A percentile compares a stretch with the other conserved stretches of the same genome.
Conservation (phyloP, 2,797 vertebrate species). For the Acrocephalus scirpaceus region DNA sequence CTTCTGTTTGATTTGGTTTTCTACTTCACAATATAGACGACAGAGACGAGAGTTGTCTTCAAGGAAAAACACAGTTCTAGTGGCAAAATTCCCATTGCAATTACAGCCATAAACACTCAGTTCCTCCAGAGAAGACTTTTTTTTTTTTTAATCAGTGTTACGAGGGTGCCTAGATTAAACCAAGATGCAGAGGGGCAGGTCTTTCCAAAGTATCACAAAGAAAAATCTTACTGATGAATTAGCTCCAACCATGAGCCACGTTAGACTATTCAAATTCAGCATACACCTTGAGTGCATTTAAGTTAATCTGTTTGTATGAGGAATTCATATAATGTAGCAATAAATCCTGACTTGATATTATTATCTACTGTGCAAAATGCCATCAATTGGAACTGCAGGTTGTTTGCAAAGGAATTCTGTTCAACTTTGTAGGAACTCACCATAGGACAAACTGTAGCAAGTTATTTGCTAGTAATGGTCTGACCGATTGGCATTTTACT, state of each 20-base stretch:
- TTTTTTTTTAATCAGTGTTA: background rate
- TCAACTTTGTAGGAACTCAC: background rate
- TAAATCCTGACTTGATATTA: background rate
- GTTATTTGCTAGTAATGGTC: background rate
- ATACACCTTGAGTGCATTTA: background rate
- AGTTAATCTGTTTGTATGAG: background rate
- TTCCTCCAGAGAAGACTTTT: background rate
- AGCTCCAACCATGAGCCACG: background rate
- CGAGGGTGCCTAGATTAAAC: background rate
- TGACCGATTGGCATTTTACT: background rate
- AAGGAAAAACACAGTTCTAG: background rate
- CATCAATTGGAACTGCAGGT: background rate
- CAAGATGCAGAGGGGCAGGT: background rate
- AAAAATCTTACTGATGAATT: background rate
- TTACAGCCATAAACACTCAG: background rate
- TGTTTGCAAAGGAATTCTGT: background rate
- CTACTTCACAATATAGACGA: background rate
- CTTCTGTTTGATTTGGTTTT: background rate
- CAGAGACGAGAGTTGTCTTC: accelerated
- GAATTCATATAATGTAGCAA: background rate
- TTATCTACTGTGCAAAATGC: background rate
- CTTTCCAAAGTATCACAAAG: background rate
- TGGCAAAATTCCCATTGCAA: background rate
- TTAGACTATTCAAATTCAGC: background rate
- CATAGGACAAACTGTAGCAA: background rate